Evolutionary conservation across 2,888 invertebrate genomes (phyloP).

Genomic region (Platerodrilus igneus): DNA sequence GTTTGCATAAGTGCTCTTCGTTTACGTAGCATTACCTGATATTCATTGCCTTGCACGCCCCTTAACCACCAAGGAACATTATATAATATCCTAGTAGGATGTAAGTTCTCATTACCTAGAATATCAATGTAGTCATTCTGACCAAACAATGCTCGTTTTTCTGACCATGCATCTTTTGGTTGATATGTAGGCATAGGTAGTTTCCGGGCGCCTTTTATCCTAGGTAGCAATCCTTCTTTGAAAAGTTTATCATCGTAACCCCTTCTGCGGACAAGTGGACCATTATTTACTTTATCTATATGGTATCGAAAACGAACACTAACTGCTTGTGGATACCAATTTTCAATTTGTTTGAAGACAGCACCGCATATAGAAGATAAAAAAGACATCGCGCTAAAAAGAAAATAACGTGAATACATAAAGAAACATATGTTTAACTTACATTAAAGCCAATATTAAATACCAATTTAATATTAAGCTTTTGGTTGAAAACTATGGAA

Average conservation of each 20-base stretch:
- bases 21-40: conserved; percentile 70
- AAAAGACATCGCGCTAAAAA: too few relatives aligned
- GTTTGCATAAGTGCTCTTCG: conserved; percentile 60
- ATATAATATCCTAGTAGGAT: conserved; percentile 81
- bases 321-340: conserved; percentile 11
- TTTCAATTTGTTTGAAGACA: too few relatives aligned
- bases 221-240: conserved; percentile 66
- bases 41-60: conserved; percentile 84
- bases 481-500: too few relatives aligned
- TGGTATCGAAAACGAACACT: conserved; percentile 56
- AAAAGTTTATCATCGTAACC: conserved; percentile 67
- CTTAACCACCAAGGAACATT: conserved; percentile 85
- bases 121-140: conserved; percentile 98
- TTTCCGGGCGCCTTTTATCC: conserved; percentile 51
- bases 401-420: too few relatives aligned
- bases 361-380: too few relatives aligned
- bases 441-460: too few relatives aligned
- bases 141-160: conserved; percentile 79
- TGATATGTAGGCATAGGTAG: conserved; percentile 66
- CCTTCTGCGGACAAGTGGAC: conserved; percentile 61
- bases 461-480: too few relatives aligned
- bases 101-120: conserved; percentile 73
- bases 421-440: too few relatives aligned
- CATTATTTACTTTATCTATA: conserved; percentile 55
- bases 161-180: conserved; percentile 71